Conservation (phyloP, 2,797 vertebrate species). For the Bradypus variegatus region DNA sequence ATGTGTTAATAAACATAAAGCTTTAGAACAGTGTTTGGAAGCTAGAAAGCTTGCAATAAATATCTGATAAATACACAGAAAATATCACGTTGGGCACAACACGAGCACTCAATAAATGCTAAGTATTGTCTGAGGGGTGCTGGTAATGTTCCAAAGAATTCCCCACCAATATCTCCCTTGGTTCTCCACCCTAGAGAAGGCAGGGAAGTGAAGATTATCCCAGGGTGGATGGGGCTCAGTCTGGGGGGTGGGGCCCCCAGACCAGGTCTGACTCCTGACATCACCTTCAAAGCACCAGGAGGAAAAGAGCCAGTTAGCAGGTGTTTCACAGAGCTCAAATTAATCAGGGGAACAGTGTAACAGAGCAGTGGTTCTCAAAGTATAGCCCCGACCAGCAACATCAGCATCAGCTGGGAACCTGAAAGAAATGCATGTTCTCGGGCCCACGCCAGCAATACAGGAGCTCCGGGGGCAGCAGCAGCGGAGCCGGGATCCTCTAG, state of each 20-base stretch:
- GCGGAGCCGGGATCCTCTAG: neutral
- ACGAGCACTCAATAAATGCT: neutral
- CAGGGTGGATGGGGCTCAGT: neutral
- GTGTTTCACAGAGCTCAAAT: neutral
- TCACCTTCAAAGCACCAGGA: neutral
- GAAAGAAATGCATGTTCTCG: neutral
- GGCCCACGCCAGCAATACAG: neutral
- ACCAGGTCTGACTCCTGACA: neutral
- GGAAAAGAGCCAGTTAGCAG: neutral
- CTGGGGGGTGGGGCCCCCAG: neutral
- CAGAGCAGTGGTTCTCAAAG: neutral
- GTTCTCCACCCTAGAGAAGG: neutral
- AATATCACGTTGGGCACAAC: neutral
- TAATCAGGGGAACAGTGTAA: too few species aligned
- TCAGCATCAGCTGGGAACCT: fast-evolving
- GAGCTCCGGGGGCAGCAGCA: neutral
- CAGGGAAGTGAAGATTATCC: neutral
- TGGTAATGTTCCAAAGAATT: neutral
- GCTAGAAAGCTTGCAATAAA: neutral
- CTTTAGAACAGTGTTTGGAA: neutral
- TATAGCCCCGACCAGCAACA: too few species aligned
- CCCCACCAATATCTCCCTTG: neutral
- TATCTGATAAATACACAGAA: neutral
- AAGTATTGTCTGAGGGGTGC: neutral
- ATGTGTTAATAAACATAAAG: neutral